Evolutionary conservation across 2,888 invertebrate species (phyloP), one percentile per base, ranked within the genome.

Genomic region (Cynaeus angustus): DNA sequence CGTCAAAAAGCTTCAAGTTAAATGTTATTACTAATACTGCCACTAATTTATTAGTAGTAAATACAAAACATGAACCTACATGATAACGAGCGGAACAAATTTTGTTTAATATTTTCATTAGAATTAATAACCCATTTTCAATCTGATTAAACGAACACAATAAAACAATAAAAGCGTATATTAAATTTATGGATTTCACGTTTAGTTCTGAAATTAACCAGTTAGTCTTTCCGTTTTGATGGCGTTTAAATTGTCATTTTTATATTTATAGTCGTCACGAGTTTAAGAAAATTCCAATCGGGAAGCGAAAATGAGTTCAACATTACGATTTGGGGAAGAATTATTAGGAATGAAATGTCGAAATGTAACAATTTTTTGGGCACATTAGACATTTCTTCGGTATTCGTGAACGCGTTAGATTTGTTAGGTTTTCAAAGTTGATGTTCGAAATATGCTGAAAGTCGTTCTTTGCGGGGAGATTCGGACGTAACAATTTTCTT

Each of bases 351-450:
- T 37, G 37, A 37, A 37, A n/a, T 58, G 64, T 52, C 64, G 13
- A 43, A 64, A 64, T 64, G 64, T 64, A 64, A 14, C n/a, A 38
- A 30, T 26, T 14, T 43, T 13, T 38, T 43, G 64, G 16, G 64
- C 43, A 64, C 64, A 64, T 64, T 62, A 16, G 64, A 45, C 64
- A 50, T 21, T 21, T 21, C 8, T 6, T 43, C 43, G n/a, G 9
- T 48, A n/a, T n/a, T n/a, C n/a, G 21, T 21, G 4, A 21, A 4
- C 1, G 21, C 21, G 21, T 21, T 4, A 21, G 21, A 21, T 21
- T 21, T 21, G 21, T n/a, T n/a, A n/a, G n/a, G n/a, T 21, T 21
- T 21, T 4, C 21, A 4, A 21, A 21, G 21, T 21, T n/a, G n/a
- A n/a, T n/a, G n/a, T n/a, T 21, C 21, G 21, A 21, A 21, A 21